A percentile compares a stretch with the other conserved stretches of the same genome.
Conservation (phyloP, 2,113 vertebrate species). For the Nansenia antarctica region DNA sequence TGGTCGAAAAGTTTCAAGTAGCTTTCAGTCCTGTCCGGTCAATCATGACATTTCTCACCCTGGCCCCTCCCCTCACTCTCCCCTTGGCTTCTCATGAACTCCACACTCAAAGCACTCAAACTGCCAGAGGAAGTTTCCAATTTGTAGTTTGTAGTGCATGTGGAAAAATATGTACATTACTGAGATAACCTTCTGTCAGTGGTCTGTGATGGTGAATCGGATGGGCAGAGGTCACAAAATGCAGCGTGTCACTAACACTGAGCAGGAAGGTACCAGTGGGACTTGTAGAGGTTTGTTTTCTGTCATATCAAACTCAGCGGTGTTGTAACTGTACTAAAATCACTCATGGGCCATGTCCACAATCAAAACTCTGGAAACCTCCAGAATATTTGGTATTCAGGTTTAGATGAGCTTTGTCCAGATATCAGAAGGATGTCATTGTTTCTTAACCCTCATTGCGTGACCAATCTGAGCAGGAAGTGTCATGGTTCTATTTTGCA, state of each 20-base stretch:
- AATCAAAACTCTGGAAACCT: background rate
- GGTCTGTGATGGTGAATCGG: conserved; percentile 69
- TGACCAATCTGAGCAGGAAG: too few relatives aligned
- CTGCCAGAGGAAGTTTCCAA: conserved; percentile 78
- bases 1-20: background rate
- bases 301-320: conserved; percentile 63
- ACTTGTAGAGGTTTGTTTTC: conserved; percentile 66
- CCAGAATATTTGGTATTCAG: background rate
- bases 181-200: conserved; percentile 78
- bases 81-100: conserved; percentile 74
- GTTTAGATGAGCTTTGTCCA: background rate
- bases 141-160: conserved; percentile 75
- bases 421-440: conserved; percentile 19
- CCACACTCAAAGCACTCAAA: conserved; percentile 73
- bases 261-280: conserved; percentile 63
- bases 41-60: too few relatives aligned
- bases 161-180: conserved; percentile 76
- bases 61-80: conserved; percentile 56
- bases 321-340: conserved; percentile 50
- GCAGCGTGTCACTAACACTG: conserved; percentile 65
- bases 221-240: conserved; percentile 72
- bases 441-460: too few relatives aligned
- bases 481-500: too few relatives aligned
- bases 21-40: conserved; percentile 65
- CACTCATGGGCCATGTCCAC: conserved; percentile 49